These are phyloP conservation scores for Acromyrmex charruanus DNA, from an alignment of 1,140 invertebrate genomes.

Conservation along the genomic window DNA sequence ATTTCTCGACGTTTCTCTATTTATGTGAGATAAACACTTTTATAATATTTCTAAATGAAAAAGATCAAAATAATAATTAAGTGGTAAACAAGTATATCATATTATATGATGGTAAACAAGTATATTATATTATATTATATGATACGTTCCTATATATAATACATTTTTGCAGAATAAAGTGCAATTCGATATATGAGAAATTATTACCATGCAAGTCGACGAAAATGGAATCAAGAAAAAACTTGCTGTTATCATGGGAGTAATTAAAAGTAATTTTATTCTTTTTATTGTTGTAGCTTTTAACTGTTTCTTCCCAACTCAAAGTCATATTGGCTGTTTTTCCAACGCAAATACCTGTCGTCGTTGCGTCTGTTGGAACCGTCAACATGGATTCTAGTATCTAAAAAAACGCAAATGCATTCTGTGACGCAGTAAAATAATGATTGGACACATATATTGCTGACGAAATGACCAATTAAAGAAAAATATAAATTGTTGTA, in stretches of 20 bases:
- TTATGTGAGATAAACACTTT: neutral
- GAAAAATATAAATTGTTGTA: neutral
- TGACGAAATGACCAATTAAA: neutral
- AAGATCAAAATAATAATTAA: neutral
- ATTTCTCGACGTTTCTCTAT: too few species aligned
- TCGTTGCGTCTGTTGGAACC: neutral
- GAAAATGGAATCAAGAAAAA: conserved; percentile 5
- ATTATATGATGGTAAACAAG: neutral
- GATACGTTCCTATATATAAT: neutral
- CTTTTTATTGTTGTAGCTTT: neutral
- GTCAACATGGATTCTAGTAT: neutral
- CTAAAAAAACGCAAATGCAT: conserved; percentile 24
- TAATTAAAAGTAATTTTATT: conserved; percentile 34
- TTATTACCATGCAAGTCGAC: conserved; percentile 9
- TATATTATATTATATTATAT: neutral
- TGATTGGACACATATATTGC: neutral
- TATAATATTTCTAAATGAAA: conserved; percentile 17
- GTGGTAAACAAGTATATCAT: too few species aligned
- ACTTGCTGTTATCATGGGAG: neutral
- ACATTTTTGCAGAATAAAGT: neutral
- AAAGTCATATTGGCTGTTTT: neutral
- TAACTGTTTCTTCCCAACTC: neutral
- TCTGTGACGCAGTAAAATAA: neutral
- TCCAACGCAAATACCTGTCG: neutral
- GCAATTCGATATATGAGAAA: neutral